Base-by-base conservation (phyloP, 1,140 invertebrate species). In the Hycleus cichorii region DNA sequence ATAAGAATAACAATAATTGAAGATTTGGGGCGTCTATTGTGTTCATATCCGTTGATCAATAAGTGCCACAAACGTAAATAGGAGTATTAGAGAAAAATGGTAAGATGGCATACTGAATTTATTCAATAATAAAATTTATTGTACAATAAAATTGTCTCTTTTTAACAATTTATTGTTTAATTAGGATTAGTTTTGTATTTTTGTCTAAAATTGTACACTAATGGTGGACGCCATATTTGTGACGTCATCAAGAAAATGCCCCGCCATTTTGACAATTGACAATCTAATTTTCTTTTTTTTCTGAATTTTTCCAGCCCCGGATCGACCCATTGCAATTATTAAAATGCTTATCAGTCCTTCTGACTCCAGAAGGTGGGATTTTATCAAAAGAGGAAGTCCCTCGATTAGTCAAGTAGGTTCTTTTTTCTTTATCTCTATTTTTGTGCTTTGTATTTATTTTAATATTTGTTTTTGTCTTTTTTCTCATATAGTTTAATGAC, bases 271-370 rank as follows among this genome's bases (percentile, higher is more conserved):
- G 9, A 42, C 4, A 42, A 42, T n/a, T 42, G 40, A 9, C 40
- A 9, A n/a, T 42, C 10, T 4, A 42, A 8, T n/a, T 42, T 39
- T 39, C 6, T 7, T 42, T 42, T 42, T 58, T 39, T 57, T 63
- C 60, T 44, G 51, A 58, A 73, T 73, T 74, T 69, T 86, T 85
- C 61, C 79, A 94, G 93, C 90, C 91, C 49, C 86, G 91, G 11
- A 93, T 97, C 72, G 91, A 95, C 77, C 93, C 93, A 52, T 76
- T 87, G 43, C 87, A 93, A 69, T 78, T 97, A 60, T 76, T 97
- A 47, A 89, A 87, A 69, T 93, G 91, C 72, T 80, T 97, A 27
- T 84, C 85, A 68, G 88, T 93, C 55, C 80, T 95, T 27, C 75
- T 96, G 45, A 86, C 87, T 54, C 80, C 83, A 6, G 83, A 81